Percentiles rank a stretch among this genome's conserved stretches.
Evolutionary conservation across 2,113 vertebrate genomes (phyloP).

Genomic region (Sphaerodactylus townsendi): DNA sequence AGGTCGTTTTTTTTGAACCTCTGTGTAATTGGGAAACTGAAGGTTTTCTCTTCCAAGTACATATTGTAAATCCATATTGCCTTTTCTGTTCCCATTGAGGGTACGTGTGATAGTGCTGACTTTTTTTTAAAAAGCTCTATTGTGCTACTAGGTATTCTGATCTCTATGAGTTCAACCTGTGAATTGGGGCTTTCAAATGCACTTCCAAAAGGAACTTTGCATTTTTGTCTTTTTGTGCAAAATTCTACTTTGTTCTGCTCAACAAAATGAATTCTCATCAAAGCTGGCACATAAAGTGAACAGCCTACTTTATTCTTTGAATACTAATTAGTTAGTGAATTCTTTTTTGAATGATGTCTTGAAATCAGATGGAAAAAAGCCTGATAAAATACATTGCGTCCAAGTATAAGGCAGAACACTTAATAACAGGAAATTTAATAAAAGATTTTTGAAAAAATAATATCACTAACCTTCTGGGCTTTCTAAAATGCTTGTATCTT

Average conservation of each 20-base stretch:
- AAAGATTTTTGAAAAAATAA: neutral
- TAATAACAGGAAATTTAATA: neutral
- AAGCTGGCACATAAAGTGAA: neutral
- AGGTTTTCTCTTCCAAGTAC: neutral
- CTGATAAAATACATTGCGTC: neutral
- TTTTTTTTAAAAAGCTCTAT: neutral
- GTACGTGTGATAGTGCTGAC: neutral
- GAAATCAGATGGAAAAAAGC: neutral
- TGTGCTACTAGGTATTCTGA: neutral
- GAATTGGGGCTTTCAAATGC: neutral
- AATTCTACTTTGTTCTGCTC: neutral
- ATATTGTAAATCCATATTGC: too few relatives aligned
- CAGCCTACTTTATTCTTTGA: neutral
- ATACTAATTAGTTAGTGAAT: neutral
- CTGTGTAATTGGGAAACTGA: neutral
- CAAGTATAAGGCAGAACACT: neutral
- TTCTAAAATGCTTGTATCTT: neutral
- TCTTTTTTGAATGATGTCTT: neutral
- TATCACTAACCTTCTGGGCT: neutral
- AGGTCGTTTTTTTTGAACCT: neutral
- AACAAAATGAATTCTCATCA: neutral
- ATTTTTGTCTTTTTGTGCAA: neutral
- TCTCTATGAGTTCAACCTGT: neutral
- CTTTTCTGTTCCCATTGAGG: neutral
- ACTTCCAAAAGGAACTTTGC: neutral